Evolutionary conservation across 2,888 invertebrate species (phyloP), one percentile per base, ranked within the genome.

Genomic region (Melanargia galathea): DNA sequence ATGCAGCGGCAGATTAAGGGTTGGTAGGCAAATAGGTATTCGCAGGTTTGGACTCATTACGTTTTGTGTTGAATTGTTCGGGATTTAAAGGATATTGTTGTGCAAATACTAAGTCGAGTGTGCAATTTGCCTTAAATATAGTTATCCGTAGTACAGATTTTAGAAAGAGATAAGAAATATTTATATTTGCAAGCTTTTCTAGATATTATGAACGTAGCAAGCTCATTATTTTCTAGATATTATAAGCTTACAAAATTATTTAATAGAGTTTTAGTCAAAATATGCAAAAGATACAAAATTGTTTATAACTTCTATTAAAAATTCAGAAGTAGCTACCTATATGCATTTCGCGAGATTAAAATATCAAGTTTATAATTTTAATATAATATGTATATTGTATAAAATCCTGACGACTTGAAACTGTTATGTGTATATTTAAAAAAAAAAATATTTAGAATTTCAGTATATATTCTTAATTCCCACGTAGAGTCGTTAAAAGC

Each of bases 1-100:
- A 90, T 79, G 87, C 89, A 90, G 82, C 78, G 77, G 81, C 81
- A 87, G 89, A 90, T 89, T 90, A 90, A 84, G 86, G 89, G 84
- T 82, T 83, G 83, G 84, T 81, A 86, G 83, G 86, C 89, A 90
- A 90, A 90, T 90, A 86, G 86, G 87, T 84, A 78, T 78, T 77
- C 77, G 73, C 78, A 80, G 81, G 81, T 83, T 84, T 72, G 76
- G 75, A 79, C 80, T 85, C 82, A 85, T 86, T 85, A 83, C 76
- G 74, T 82, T 79, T 82, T 79, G 79, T 74, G 75, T 74, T 78
- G 75, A 80, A 78, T 76, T 77, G 78, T 75, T 71, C 64, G 65
- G 72, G 71, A 75, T 78, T 81, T 78, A 76, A 75, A 70, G 76
- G 75, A 75, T 75, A 78, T 80, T 81, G 78, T 81, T 79, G 78